These are phyloP conservation scores for Oryzias woworae DNA, from an alignment of 2,113 vertebrate species.

Conservation along the genomic window DNA sequence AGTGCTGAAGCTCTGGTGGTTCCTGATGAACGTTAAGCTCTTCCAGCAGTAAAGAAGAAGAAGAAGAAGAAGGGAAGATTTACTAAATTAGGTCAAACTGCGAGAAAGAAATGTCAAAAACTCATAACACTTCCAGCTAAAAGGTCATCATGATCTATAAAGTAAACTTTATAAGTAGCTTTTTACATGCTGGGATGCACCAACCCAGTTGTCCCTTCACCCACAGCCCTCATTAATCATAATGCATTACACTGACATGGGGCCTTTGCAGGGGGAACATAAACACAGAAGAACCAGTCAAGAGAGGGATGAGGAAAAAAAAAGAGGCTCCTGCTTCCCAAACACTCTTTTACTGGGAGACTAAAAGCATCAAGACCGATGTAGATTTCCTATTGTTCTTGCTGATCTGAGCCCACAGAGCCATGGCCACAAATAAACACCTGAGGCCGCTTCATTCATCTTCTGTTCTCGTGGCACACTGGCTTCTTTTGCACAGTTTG, in stretches of 20 bases:
- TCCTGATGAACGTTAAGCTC: background rate
- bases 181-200: slow-evolving; percentile 52
- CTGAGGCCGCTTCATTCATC: slow-evolving; percentile 27
- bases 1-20: background rate
- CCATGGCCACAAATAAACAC: slow-evolving; percentile 15
- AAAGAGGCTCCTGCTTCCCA: slow-evolving; percentile 11
- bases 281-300: slow-evolving; percentile 24
- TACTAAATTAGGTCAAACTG: no score
- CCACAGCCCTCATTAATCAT: slow-evolving; percentile 73
- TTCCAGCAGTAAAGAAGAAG: background rate
- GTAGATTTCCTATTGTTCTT: background rate
- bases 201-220: slow-evolving; percentile 51
- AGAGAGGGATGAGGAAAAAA: slow-evolving; percentile 5
- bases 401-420: background rate
- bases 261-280: slow-evolving; percentile 37
- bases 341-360: background rate
- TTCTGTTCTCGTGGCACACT: slow-evolving; percentile 16
- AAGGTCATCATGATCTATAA: slow-evolving; percentile 20
- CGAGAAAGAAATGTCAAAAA: no score
- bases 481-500: slow-evolving; percentile 14
- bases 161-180: slow-evolving; percentile 43
- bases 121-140: background rate
- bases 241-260: slow-evolving; percentile 60
- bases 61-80: background rate
- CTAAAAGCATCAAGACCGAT: background rate